phyloP scores from a whole-genome alignment of 2,797 vertebrate genomes.

The Phalanger gymnotis region DNA sequence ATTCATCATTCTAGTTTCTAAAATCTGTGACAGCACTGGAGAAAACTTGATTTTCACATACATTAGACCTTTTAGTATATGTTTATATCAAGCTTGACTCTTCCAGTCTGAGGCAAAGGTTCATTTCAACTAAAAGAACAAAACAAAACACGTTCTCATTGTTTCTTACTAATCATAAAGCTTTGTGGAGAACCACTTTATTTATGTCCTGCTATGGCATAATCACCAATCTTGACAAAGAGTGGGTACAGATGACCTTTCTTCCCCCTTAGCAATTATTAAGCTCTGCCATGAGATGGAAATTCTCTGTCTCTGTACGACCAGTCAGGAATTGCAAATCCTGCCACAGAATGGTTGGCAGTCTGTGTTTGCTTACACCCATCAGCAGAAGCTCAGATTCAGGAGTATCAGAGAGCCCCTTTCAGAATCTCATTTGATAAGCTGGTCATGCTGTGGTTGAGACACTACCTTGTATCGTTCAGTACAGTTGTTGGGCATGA shows the following conservation, averaged over 20 bases:
- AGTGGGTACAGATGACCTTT: not conserved
- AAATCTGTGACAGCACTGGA: not conserved
- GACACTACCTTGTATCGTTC: not conserved
- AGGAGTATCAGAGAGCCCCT: not conserved
- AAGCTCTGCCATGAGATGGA: not conserved
- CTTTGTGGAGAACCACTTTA: not conserved
- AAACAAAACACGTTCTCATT: not conserved
- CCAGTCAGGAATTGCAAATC: not conserved
- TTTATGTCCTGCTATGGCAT: constrained; percentile 22
- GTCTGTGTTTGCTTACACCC: not conserved
- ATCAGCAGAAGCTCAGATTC: not conserved
- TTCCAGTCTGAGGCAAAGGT: not conserved
- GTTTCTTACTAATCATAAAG: not conserved
- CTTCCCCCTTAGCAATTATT: not conserved
- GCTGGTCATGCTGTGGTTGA: not conserved
- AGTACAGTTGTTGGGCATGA: not conserved
- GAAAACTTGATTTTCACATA: constrained; percentile 30
- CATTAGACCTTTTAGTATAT: not conserved
- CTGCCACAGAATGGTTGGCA: too few relatives aligned
- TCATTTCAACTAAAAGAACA: not conserved
- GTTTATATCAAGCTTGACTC: constrained; percentile 7
- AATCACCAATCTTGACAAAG: not conserved
- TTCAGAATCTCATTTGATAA: not conserved
- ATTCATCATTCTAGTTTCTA: constrained; percentile 39
- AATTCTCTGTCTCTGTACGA: not conserved